Evolutionary conservation across 2,888 invertebrate species (phyloP).

Genomic region (Amphimallon solstitiale): DNA sequence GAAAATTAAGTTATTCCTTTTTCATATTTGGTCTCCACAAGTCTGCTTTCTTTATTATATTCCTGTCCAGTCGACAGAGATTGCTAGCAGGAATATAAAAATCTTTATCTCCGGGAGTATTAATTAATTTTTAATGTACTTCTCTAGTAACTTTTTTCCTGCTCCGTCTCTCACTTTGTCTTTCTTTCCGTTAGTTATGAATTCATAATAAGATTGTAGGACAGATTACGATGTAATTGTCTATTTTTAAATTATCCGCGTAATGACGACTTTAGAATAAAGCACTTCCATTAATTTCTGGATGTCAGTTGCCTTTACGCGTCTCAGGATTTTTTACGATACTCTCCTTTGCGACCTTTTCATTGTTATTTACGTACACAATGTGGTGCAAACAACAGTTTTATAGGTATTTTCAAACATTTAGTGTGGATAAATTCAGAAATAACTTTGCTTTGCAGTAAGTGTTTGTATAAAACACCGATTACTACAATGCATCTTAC

Average conservation of each 20-base stretch:
- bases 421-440: too few relatives aligned
- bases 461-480: too few relatives aligned
- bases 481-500: too few relatives aligned
- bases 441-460: too few relatives aligned
- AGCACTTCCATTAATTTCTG: slow-evolving; percentile 27
- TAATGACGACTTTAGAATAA: slow-evolving; percentile 31
- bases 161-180: slow-evolving; percentile 67
- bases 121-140: slow-evolving; percentile 60
- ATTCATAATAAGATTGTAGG: slow-evolving; percentile 73
- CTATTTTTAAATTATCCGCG: slow-evolving; percentile 45
- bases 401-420: not conserved
- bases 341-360: slow-evolving; percentile 6
- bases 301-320: slow-evolving; percentile 19
- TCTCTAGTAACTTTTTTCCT: slow-evolving; percentile 63
- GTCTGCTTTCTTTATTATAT: slow-evolving; percentile 26
- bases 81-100: slow-evolving; percentile 48
- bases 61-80: slow-evolving; percentile 8
- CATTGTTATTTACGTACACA: slow-evolving; percentile 10
- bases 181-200: slow-evolving; percentile 68
- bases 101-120: slow-evolving; percentile 53
- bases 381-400: slow-evolving; percentile 1
- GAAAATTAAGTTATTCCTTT: slow-evolving; percentile 33
- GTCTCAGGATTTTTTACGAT: slow-evolving; percentile 22
- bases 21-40: slow-evolving; percentile 13
- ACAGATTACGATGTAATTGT: slow-evolving; percentile 66